Evolutionary conservation across 2,113 vertebrate species (phyloP), one percentile per base, ranked within the genome.

Genomic region (Pomatostomus ruficeps): DNA sequence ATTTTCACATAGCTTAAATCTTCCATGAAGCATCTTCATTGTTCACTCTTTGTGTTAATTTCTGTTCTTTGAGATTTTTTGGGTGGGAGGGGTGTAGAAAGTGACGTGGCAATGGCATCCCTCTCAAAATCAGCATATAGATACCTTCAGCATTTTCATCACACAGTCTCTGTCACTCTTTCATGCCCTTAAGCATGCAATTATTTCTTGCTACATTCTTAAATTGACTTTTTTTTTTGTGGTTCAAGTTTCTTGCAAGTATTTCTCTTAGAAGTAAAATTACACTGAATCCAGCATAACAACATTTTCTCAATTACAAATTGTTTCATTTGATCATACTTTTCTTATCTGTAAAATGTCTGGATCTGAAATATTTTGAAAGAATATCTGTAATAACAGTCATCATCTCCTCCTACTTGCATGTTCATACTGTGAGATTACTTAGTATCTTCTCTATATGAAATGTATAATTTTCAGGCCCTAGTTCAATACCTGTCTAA

Each of bases 321-420:
- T 89, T 63, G 63, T 88, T 93, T 92, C 84, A 92, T 96, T 91
- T 95, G 61, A 93, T 96, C 65, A 78, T 75, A 91, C 94, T 97
- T 95, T 97, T 89, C 92, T 78, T 85, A 95, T 95, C 91, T 89
- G 51, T 54, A 89, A 96, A 87, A 89, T 72, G 66, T 93, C 91
- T 95, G 38, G 36, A 89, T 95, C 58, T 91, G 91, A 96, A 96
- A 96, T 96, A 95, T 95, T 97, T 90, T 95, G 95, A 95, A 93
- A 92, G 86, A 84, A 42, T 86, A 78, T 57, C 84, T 84, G 76
- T 95, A 97, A 95, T 95, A 95, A 78, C 89, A 97, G 89, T 92
- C 91, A 97, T 95, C 94, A 93, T 95, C 92, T 84, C 95, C 94
- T 97, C 91, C 95, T 93, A 96, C 96, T 75, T 95, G 52, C 52